phyloP scores from a whole-genome alignment of 2,113 vertebrate genomes.

The Dicrurus megarhynchus region DNA sequence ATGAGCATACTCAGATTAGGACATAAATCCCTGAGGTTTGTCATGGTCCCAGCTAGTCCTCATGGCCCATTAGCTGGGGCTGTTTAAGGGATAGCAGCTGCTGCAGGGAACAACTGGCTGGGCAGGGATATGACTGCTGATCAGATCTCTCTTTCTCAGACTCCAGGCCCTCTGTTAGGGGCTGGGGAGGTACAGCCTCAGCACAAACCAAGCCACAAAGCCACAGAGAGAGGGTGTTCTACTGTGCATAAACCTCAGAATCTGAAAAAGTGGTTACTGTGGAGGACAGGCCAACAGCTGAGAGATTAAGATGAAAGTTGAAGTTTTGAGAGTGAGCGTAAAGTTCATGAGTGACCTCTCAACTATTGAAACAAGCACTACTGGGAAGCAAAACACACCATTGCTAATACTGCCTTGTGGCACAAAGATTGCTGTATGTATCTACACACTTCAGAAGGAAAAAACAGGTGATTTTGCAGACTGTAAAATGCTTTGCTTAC shows the following conservation, averaged over 20 bases:
- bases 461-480: background rate
- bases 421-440: background rate
- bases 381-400: background rate
- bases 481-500: background rate
- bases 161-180: no score
- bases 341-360: background rate
- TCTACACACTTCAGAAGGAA: background rate
- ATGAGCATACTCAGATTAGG: background rate
- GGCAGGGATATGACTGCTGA: fast-evolving
- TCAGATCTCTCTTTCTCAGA: background rate
- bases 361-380: background rate
- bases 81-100: background rate
- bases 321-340: background rate
- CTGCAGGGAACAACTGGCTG: background rate
- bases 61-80: background rate
- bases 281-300: background rate
- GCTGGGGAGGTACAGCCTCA: background rate
- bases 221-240: background rate
- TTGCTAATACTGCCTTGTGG: background rate
- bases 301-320: background rate
- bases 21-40: background rate
- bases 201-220: background rate
- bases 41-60: background rate
- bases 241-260: background rate
- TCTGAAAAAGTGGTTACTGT: background rate